Evolutionary conservation across 2,888 invertebrate species (phyloP), one percentile per base, ranked within the genome.

Genomic region (Atethmia centrago): DNA sequence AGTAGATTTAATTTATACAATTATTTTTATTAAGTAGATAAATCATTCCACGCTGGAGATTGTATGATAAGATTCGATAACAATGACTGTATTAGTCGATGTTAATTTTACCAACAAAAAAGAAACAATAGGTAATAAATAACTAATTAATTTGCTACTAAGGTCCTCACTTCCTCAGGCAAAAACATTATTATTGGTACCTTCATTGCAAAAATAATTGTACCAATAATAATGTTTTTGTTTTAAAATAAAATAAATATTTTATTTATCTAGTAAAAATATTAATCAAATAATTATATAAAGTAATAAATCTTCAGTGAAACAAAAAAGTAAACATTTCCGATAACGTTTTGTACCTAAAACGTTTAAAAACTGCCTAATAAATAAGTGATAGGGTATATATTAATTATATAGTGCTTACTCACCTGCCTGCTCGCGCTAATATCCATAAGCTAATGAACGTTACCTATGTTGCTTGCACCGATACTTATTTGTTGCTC

Each of bases 341-440:
- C 1, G n/a, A 25, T 45, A 67, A 31, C 19, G 0, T 31, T 19
- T 21, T 21, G 1, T 36, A 45, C 4, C 25, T 21, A 21, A n/a
- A n/a, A n/a, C n/a, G n/a, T n/a, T n/a, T n/a, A n/a, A 25, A 66
- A 16, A n/a, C 0, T 68, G 14, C 8, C 5, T 5, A 21, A 3
- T 40, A 36, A n/a, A 21, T 25, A 56, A 31, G 12, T 45, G 25
- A 45, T 36, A 31, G 4, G 45, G 3, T 25, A 3, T 36, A 36
- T 3, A 4, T 5, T 36, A 36, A n/a, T n/a, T n/a, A n/a, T n/a
- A n/a, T n/a, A n/a, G n/a, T n/a, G n/a, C n/a, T 56, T 31, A 53
- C 77, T 74, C 77, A 80, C 80, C 51, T 53, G 31, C 21, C 16
- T 36, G 12, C 16, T 25, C 14, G 51, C 25, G 12, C 10, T 40